Percentiles rank a stretch among this genome's conserved stretches.
phyloP scores from a whole-genome alignment of 2,797 vertebrate genomes.

The Zenarchopterus dispar region DNA sequence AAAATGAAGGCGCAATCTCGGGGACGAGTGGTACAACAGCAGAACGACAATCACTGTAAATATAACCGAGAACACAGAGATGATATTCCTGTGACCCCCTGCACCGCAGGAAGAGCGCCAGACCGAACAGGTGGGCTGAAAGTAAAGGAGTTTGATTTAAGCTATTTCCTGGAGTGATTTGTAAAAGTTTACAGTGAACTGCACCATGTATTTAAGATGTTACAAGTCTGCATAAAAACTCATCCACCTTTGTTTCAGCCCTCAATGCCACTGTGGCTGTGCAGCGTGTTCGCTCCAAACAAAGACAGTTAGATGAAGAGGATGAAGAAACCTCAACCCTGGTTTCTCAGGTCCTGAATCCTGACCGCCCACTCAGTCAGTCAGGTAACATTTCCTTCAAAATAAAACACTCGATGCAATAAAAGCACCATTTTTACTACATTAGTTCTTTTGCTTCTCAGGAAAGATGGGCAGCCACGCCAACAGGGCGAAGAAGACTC shows the following conservation, averaged over 20 bases:
- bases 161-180: neutral
- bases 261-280: slow-evolving; percentile 88
- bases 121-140: slow-evolving; percentile 73
- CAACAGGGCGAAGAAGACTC: slow-evolving; percentile 58
- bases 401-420: neutral
- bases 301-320: slow-evolving; percentile 56
- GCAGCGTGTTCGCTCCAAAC: slow-evolving; percentile 77
- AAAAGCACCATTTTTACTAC: neutral
- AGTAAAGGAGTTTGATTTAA: neutral
- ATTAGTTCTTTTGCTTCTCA: slow-evolving; percentile 30
- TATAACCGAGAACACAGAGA: slow-evolving; percentile 17
- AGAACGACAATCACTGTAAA: slow-evolving; percentile 9
- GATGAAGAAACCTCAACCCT: slow-evolving; percentile 51
- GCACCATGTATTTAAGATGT: neutral
- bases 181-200: neutral
- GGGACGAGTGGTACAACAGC: slow-evolving; percentile 13
- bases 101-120: slow-evolving; percentile 51
- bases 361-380: slow-evolving; percentile 55
- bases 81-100: slow-evolving; percentile 55
- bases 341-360: slow-evolving; percentile 86
- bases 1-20: slow-evolving; percentile 47
- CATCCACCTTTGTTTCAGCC: slow-evolving; percentile 63
- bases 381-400: slow-evolving; percentile 59
- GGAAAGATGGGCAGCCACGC: slow-evolving; percentile 63
- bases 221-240: neutral